Base-by-base conservation (phyloP, 2,797 vertebrate species). In the Thamnophis elegans region DNA sequence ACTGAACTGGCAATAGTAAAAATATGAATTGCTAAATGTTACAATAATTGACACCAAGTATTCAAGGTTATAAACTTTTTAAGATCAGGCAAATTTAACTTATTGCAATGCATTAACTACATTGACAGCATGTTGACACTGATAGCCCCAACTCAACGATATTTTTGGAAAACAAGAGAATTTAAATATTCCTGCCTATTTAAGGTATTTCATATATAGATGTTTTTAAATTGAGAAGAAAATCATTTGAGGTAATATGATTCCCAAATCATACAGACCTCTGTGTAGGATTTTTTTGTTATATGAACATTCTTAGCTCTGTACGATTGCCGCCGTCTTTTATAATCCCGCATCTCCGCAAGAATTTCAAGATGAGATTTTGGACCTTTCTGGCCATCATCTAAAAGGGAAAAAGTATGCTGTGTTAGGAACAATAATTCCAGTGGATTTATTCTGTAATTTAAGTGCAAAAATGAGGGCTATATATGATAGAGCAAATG, bases 301-400 rank as follows among this genome's bases (percentile, higher is more conserved):
- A 99, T 99, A 95, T 99, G 99, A 89, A 99, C 99, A 36, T 99
- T 99, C 97, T 99, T 99, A 85, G 99, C 99, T 96, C 99, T 97
- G 92, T 99, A 99, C 0, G 99, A 99, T 96, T 99, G 99, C 0
- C 99, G 98, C 16, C 99, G 98, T 93, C 99, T 98, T 97, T 99
- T 99, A 96, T 99, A 99, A 96, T 99, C 99, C 94, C 99, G 98
- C 98, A 99, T 99, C 97, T 99, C 99, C 47, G 99, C 99, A 97
- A 99, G 97, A 92, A 99, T 98, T 98, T 99, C 99, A 93, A 99
- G 98, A 90, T 99, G 99, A 89, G 99, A 99, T 95, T 99, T 99
- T 0, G 99, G 99, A 85, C 98, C 98, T 68, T 98, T 99, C 94
- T 98, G 98, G 87, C 98, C 95, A 1, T 99, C 99, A 93, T 97